A percentile compares a stretch with the other conserved stretches of the same genome.
These are phyloP conservation scores for Acleris holmiana DNA, from an alignment of 2,888 invertebrate species.

Conservation along the genomic window DNA sequence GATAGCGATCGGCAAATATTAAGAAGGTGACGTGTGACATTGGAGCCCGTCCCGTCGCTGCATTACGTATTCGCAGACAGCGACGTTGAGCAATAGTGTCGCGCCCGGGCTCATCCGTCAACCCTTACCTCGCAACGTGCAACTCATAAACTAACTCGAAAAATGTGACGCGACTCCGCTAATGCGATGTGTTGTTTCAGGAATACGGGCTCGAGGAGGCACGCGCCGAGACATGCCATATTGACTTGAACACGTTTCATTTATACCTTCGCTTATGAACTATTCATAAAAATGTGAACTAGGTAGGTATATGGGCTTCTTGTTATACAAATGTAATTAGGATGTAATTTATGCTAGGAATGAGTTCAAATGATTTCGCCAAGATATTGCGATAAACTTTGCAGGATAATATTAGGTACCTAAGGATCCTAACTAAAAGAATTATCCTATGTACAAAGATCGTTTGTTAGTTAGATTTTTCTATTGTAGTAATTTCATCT, in stretches of 20 bases:
- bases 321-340: no score
- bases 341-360: no score
- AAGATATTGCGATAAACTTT: no score
- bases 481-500: no score
- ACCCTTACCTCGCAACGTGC: constrained; percentile 46
- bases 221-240: constrained; percentile 4
- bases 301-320: no score
- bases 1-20: constrained; percentile 6
- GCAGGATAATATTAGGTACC: no score
- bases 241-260: not conserved
- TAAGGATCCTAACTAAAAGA: no score
- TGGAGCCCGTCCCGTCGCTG: constrained; percentile 49
- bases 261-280: no score
- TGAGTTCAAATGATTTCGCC: no score
- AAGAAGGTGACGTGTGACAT: constrained; percentile 45
- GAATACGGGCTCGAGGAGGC: constrained; percentile 9
- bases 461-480: no score
- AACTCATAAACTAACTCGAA: constrained; percentile 63
- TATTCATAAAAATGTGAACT: no score
- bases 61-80: constrained; percentile 65
- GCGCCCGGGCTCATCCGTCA: constrained; percentile 66
- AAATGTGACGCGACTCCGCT: constrained; percentile 52
- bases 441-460: no score
- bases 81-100: constrained; percentile 75
- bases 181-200: constrained; percentile 31